These are phyloP conservation scores for Tetragonisca angustula DNA, from an alignment of 2,888 invertebrate species.

Conservation along the genomic window DNA sequence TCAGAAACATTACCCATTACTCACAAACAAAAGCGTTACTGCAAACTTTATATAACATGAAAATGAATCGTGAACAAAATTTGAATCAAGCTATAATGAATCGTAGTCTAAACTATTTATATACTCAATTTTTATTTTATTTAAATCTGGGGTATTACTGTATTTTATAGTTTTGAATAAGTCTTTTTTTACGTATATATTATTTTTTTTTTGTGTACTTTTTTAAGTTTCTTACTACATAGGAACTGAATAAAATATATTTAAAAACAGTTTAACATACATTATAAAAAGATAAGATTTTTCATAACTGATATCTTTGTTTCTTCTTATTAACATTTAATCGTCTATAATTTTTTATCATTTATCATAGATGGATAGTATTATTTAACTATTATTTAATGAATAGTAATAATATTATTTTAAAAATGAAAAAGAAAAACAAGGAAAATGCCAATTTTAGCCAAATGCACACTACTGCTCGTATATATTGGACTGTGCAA, in stretches of 20 bases:
- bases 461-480: constrained; percentile 73
- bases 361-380: constrained; percentile 48
- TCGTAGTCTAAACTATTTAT: constrained; percentile 52
- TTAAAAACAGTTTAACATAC: constrained; percentile 35
- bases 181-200: constrained; percentile 64
- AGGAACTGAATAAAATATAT: constrained; percentile 28
- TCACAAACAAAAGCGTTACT: constrained; percentile 61
- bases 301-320: constrained; percentile 37
- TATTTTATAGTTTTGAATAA: constrained; percentile 65
- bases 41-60: constrained; percentile 56
- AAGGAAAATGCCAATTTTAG: constrained; percentile 59
- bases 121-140: constrained; percentile 46
- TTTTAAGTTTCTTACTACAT: constrained; percentile 40
- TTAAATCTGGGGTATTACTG: constrained; percentile 50
- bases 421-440: constrained; percentile 40
- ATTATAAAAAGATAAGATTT: constrained; percentile 38
- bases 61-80: constrained; percentile 52
- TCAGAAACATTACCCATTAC: constrained; percentile 65
- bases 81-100: constrained; percentile 49
- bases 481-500: constrained; percentile 62
- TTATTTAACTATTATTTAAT: constrained; percentile 49
- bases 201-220: constrained; percentile 54
- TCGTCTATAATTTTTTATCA: constrained; percentile 62
- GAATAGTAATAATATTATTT: constrained; percentile 61
- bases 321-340: constrained; percentile 46